Evolutionary conservation across 2,113 vertebrate genomes (phyloP).

Genomic region (Calidris pygmaea): DNA sequence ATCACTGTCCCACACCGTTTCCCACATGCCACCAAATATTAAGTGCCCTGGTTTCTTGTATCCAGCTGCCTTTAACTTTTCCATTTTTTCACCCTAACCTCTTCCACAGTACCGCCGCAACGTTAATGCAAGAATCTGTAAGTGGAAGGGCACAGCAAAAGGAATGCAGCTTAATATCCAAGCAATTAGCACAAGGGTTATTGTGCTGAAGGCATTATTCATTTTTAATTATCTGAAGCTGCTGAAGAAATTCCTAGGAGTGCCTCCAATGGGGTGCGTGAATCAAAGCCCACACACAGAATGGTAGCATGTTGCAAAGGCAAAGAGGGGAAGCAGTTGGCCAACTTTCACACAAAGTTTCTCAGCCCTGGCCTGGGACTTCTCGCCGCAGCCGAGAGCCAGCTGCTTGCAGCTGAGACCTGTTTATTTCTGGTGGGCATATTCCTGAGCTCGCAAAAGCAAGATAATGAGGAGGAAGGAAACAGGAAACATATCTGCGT

Average conservation of each 20-base stretch:
- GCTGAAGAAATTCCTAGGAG: slow-evolving; percentile 52
- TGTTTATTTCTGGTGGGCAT: slow-evolving; percentile 24
- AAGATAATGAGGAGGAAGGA: slow-evolving; percentile 22
- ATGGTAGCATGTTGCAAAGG: neutral
- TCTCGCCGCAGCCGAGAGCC: neutral
- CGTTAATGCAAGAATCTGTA: neutral
- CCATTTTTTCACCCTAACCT: neutral
- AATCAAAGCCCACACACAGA: slow-evolving; percentile 55
- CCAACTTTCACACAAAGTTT: neutral
- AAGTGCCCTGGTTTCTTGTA: neutral
- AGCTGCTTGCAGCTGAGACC: slow-evolving; percentile 34
- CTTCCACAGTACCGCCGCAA: neutral
- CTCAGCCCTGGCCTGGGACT: slow-evolving; percentile 1
- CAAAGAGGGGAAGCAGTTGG: slow-evolving; percentile 8
- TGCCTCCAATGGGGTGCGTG: slow-evolving; percentile 20
- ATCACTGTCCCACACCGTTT: neutral
- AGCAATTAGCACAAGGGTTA: slow-evolving; percentile 54
- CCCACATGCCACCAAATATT: neutral
- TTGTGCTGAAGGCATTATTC: slow-evolving; percentile 54
- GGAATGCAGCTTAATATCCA: slow-evolving; percentile 50
- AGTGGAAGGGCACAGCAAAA: slow-evolving; percentile 16
- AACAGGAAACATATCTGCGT: neutral
- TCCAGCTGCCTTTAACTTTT: neutral
- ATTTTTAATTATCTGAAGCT: slow-evolving; percentile 57
- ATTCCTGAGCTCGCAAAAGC: neutral